Evolutionary conservation across 92 coral and sea anemone species (phyloP).

Genomic region (Siderastrea radians): DNA sequence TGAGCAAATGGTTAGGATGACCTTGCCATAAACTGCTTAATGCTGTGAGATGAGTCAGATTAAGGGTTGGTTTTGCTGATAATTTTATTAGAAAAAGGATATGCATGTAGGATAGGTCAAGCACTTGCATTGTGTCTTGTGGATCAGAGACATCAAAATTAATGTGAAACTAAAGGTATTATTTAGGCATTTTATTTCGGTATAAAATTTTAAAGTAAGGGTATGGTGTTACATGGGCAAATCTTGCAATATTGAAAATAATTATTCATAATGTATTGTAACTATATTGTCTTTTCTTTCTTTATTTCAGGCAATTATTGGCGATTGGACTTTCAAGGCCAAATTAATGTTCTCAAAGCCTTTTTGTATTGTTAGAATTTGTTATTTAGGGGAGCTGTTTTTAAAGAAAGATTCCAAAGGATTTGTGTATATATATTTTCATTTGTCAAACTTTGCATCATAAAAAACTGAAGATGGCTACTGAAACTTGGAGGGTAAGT

Average conservation of each 20-base stretch:
- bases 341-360: conserved; percentile 46
- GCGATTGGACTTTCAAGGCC: conserved; percentile 43
- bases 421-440: conserved; percentile 65
- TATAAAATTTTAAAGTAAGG: neutral
- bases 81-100: no score
- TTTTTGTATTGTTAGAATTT: conserved; percentile 31
- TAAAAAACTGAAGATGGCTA: conserved; percentile 86
- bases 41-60: no score
- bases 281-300: neutral
- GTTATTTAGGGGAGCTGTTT: conserved; percentile 47
- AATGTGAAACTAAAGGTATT: no score
- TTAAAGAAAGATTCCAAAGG: conserved; percentile 49
- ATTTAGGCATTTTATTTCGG: neutral
- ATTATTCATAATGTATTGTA: neutral
- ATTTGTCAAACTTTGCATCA: conserved; percentile 51
- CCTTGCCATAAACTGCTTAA: no score
- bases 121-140: no score
- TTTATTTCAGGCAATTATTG: conserved; percentile 35
- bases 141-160: no score
- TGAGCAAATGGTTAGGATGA: no score
- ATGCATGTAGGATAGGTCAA: no score
- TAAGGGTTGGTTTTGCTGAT: no score
- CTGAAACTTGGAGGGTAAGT: conserved; percentile 95
- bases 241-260: no score
- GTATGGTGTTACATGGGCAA: no score